Base-by-base conservation (phyloP, 1,140 invertebrate species). In the Ptiloglossa arizonensis region DNA sequence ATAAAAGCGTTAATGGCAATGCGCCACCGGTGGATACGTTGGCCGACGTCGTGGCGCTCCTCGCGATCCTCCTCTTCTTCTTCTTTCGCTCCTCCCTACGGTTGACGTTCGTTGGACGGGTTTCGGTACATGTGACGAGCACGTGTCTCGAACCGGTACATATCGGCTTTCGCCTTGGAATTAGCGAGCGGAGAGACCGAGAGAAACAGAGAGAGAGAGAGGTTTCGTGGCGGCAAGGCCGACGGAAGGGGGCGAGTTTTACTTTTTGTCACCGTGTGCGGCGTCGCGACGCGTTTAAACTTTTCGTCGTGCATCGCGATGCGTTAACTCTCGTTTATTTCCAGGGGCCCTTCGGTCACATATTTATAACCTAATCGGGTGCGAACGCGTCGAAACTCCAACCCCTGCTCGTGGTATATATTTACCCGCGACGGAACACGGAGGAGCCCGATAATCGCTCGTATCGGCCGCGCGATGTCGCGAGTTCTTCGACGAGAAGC, bases 1-100 rank as follows among this genome's bases (percentile, higher is more conserved):
- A 89, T 89, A 89, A 91, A 89, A 91, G 89, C 86, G 87, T 87
- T 91, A 90, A 90, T 91, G 90, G 87, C 89, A 87, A 88, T 86
- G 82, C 64, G 83, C 86, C 79, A 72, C 54, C 72, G 64, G 73
- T 79, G 54, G 71, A 86, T 75, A 60, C 70, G 75, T 44, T 80
- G 66, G 64, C 62, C 82, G 86, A 57, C 83, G 85, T 87, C 68
- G 86, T 38, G 72, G 56, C 83, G 86, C 52, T 68, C 29, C 29
- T 27, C 74, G 50, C 72, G 63, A 38, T 70, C 80, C 27, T 38
- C 79, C 27, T 57, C 60, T 48, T 44, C 54, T 41, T 41, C 74
- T 27, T 35, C 74, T 22, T 44, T 54, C 8, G n/a, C 64, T 27
- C 59, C 62, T 44, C 60, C 50, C 22, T 41, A 9, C 4, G 24